Evolutionary conservation across 2,113 vertebrate genomes (phyloP).

Genomic region (Sminthopsis crassicaudata): DNA sequence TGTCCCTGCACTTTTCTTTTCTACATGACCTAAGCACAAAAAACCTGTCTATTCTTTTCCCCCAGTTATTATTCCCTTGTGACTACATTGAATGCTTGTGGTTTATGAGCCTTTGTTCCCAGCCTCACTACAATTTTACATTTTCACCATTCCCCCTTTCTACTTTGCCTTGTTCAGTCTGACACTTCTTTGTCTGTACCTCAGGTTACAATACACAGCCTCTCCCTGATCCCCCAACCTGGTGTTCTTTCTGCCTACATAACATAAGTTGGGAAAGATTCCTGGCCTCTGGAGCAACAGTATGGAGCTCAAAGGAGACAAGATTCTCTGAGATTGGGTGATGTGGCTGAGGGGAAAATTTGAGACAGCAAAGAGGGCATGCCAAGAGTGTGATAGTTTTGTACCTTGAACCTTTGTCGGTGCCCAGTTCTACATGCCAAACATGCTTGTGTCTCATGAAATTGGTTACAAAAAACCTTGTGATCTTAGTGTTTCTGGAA

Average conservation of each 20-base stretch:
- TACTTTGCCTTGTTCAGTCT: not conserved
- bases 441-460: slow-evolving; percentile 56
- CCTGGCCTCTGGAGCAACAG: not conserved
- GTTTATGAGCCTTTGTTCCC: not conserved
- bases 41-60: not conserved
- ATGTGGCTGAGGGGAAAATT: not conserved
- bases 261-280: not conserved
- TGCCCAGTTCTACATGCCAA: not conserved
- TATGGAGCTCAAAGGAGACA: not conserved
- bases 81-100: not conserved
- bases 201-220: not conserved
- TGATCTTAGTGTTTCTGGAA: slow-evolving; percentile 54
- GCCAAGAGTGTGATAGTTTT: not conserved
- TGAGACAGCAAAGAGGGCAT: not conserved
- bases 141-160: not conserved
- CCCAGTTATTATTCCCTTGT: not conserved
- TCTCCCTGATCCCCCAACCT: not conserved
- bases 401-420: not conserved
- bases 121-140: not conserved
- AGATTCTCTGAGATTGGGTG: not conserved
- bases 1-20: no score
- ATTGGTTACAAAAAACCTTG: slow-evolving; percentile 18
- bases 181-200: not conserved
- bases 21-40: fast-evolving
- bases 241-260: not conserved